Evolutionary conservation across 2,113 vertebrate species (phyloP).

Genomic region (Corynorhinus townsendii): DNA sequence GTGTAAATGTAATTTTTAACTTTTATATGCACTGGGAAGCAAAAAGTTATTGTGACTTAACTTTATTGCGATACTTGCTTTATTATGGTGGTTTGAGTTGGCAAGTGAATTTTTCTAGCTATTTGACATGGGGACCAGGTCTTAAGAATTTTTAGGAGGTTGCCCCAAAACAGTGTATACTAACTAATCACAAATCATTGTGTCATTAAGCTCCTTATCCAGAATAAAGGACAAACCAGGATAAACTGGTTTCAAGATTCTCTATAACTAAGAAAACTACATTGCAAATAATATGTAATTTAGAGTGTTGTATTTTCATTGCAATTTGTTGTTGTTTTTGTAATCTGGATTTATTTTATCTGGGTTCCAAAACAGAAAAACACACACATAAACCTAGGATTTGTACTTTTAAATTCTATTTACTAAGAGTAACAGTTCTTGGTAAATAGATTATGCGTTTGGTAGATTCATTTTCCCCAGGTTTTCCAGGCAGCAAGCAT

Average conservation of each 20-base stretch:
- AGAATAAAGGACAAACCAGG: background rate
- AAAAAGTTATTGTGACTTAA: background rate
- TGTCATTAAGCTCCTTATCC: background rate
- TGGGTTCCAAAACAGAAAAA: background rate
- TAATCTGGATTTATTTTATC: background rate
- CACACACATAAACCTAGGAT: background rate
- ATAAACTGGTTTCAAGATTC: background rate
- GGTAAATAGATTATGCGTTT: background rate
- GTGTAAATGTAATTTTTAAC: background rate
- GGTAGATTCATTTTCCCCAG: background rate
- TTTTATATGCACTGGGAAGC: background rate
- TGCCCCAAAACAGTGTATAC: background rate
- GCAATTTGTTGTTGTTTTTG: background rate
- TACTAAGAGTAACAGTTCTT: background rate
- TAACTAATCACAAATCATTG: background rate
- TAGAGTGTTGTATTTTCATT: background rate
- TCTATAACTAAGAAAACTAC: background rate
- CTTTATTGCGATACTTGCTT: background rate
- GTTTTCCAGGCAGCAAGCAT: background rate
- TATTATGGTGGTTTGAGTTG: background rate
- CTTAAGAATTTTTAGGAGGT: background rate
- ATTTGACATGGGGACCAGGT: background rate
- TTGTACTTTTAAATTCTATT: background rate
- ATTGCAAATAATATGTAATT: background rate
- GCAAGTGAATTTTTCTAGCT: background rate